Conservation (phyloP, 1,140 invertebrate genomes). For the Musca domestica region DNA sequence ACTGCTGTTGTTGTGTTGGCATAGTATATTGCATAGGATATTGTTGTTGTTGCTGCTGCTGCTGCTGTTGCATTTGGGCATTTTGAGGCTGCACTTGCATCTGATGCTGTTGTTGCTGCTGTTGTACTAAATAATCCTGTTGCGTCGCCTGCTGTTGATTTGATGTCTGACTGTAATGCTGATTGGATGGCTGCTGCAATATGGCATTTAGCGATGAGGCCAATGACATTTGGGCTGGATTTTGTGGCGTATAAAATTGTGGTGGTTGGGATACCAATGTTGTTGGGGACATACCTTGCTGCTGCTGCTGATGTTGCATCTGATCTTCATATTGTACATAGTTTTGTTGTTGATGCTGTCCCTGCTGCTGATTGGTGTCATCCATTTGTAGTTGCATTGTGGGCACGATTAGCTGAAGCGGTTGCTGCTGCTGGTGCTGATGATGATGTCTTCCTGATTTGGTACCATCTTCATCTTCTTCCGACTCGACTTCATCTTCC, state of each 20-base stretch:
- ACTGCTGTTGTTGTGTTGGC: too few relatives aligned
- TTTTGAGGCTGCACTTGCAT: slow-evolving; percentile 49
- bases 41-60: slow-evolving; percentile 23
- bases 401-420: slow-evolving; percentile 22
- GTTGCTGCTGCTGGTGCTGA: slow-evolving; percentile 35
- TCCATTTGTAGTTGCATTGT: background rate
- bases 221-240: background rate
- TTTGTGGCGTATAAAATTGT: slow-evolving; percentile 12
- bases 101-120: slow-evolving; percentile 24
- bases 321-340: slow-evolving; percentile 10
- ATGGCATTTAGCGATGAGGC: background rate
- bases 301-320: slow-evolving; percentile 29
- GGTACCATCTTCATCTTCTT: slow-evolving; percentile 45
- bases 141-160: slow-evolving; percentile 53
- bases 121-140: slow-evolving; percentile 4
- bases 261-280: background rate
- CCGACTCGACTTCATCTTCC: slow-evolving; percentile 42
- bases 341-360: slow-evolving; percentile 9
- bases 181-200: background rate
- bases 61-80: slow-evolving; percentile 38
- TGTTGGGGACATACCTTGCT: slow-evolving; percentile 15
- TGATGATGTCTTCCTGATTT: slow-evolving; percentile 35
- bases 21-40: background rate
- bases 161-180: slow-evolving; percentile 35
- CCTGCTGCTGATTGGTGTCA: background rate